These are phyloP conservation scores for Notarius lentiginosus DNA, from an alignment of 2,113 vertebrate genomes.

Conservation along the genomic window DNA sequence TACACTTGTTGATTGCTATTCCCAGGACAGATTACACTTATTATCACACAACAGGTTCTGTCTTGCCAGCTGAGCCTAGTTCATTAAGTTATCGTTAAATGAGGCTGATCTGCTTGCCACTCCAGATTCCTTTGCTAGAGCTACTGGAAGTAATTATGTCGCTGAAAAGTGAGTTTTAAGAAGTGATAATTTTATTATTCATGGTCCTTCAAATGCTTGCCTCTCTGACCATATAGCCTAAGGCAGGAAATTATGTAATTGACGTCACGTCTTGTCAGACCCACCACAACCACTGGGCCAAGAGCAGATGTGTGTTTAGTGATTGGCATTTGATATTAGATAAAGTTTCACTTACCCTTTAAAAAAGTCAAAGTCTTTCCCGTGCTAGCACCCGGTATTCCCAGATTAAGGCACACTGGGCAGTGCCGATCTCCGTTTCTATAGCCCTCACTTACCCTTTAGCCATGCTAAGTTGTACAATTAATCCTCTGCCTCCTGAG, in stretches of 20 bases:
- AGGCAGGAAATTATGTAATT: constrained; percentile 18
- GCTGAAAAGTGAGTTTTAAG: constrained; percentile 40
- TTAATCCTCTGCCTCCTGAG: not conserved
- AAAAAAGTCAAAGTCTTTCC: too few species aligned
- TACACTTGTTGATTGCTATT: constrained; percentile 17
- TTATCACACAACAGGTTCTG: constrained; percentile 41
- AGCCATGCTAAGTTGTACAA: not conserved
- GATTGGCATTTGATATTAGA: too few species aligned
- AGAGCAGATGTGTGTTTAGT: not conserved
- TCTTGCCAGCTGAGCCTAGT: constrained; percentile 36
- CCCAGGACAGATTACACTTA: not conserved
- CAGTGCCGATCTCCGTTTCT: too few species aligned
- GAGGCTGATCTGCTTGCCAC: constrained; percentile 58
- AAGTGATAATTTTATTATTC: constrained; percentile 44
- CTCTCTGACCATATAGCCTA: constrained; percentile 7
- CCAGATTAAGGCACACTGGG: too few species aligned
- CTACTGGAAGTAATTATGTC: constrained; percentile 60
- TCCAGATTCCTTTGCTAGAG: constrained; percentile 53
- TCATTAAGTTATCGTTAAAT: constrained; percentile 61
- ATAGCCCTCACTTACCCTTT: not conserved
- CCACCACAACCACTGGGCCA: not conserved
- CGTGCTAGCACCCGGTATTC: too few species aligned
- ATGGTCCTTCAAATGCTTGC: constrained; percentile 45
- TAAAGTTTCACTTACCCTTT: too few species aligned
- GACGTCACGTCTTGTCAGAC: constrained; percentile 10